Conservation (phyloP, 2,113 vertebrate genomes). For the Plotosus lineatus region DNA sequence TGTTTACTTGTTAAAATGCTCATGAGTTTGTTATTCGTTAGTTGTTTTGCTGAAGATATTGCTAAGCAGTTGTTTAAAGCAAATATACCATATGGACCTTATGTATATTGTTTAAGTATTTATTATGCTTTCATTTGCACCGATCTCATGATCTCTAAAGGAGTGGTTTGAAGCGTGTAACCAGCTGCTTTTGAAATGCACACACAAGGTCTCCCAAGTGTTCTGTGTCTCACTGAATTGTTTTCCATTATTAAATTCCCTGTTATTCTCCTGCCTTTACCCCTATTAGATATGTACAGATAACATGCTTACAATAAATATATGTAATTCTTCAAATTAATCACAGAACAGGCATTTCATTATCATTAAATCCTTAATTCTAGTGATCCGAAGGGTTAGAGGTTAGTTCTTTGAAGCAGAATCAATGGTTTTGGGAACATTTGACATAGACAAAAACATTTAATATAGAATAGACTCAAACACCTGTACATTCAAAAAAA, state of each 20-base stretch:
- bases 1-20: not conserved
- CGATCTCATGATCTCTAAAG: not conserved
- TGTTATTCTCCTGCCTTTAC: slow-evolving; percentile 14
- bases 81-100: not conserved
- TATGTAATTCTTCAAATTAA: not conserved
- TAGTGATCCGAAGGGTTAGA: not conserved
- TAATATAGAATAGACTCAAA: not conserved
- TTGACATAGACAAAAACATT: not conserved
- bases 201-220: not conserved
- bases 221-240: not conserved
- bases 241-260: slow-evolving; percentile 34
- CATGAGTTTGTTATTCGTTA: not conserved
- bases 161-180: not conserved
- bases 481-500: not conserved
- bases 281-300: not conserved
- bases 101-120: not conserved
- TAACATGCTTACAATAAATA: not conserved
- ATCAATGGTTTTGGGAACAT: not conserved
- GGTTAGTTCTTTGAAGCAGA: not conserved
- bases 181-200: not conserved
- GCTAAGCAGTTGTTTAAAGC: not conserved
- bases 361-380: not conserved
- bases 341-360: not conserved
- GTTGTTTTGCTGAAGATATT: not conserved
- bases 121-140: not conserved